Evolutionary conservation across 2,113 vertebrate genomes (phyloP).

Genomic region (Odocoileus virginianus): DNA sequence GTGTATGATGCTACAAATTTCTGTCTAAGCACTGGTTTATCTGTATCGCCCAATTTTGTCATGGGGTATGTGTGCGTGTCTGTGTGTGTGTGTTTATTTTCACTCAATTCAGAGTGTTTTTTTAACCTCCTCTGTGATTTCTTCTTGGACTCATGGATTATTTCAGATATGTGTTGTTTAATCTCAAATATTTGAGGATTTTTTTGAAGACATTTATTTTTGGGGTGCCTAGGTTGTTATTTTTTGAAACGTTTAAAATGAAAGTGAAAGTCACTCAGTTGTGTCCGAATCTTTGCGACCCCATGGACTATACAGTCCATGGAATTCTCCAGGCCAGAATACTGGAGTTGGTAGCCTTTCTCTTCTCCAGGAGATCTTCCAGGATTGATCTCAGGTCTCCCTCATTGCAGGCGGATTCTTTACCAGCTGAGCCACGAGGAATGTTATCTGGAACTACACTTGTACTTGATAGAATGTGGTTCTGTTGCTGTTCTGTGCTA

Average conservation of each 20-base stretch:
- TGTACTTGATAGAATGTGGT: neutral
- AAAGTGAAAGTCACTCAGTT: neutral
- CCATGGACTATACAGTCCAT: neutral
- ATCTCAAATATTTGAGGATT: neutral
- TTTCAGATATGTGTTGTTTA: neutral
- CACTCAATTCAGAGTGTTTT: neutral
- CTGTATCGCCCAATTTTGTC: neutral
- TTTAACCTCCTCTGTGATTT: neutral
- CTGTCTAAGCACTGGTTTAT: neutral
- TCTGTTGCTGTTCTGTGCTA: neutral
- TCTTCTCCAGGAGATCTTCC: neutral
- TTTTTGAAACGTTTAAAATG: neutral
- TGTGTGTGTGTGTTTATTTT: neutral
- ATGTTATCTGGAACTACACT: neutral
- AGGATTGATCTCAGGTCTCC: neutral
- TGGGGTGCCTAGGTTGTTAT: neutral
- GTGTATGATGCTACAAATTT: neutral
- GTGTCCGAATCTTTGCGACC: fast-evolving
- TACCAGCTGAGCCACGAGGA: neutral
- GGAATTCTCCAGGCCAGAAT: neutral
- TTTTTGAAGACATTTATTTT: neutral
- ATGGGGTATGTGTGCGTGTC: neutral
- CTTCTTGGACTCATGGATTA: neutral
- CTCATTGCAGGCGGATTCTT: neutral
- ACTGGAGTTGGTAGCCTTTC: neutral